A percentile compares a stretch with the other conserved stretches of the same genome.
Conservation (phyloP, 2,797 vertebrate genomes). For the Uromys caudimaculatus region DNA sequence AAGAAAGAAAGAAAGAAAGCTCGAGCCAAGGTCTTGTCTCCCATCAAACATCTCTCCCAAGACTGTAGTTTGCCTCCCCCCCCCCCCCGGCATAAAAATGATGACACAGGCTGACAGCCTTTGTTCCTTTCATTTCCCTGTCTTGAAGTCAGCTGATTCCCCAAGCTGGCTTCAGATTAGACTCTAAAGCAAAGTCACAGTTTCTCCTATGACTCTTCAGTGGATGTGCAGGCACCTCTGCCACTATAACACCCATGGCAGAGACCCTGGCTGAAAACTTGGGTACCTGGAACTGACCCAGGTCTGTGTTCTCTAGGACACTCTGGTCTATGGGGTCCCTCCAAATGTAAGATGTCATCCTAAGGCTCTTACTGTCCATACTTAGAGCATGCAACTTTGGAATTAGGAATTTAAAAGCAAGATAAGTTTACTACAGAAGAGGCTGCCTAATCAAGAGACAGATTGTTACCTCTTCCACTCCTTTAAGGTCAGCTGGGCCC, state of each 20-base stretch:
- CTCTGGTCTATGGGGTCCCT: not conserved
- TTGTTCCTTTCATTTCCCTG: not conserved
- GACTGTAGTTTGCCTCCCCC: conserved; percentile 68
- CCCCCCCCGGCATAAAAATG: conserved; percentile 56
- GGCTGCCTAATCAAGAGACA: not conserved
- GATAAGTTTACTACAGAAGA: not conserved
- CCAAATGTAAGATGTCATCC: too few relatives aligned
- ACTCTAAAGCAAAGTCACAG: not conserved
- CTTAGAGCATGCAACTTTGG: not conserved
- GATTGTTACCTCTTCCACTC: not conserved
- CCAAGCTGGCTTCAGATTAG: not conserved
- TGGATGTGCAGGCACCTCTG: too few relatives aligned
- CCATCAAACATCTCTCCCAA: conserved; percentile 73
- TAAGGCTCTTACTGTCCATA: not conserved
- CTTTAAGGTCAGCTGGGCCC: not conserved
- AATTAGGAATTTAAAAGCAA: not conserved
- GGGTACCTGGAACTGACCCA: not conserved
- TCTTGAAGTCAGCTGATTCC: not conserved
- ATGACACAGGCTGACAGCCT: not conserved
- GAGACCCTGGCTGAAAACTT: not conserved
- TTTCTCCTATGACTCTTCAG: not conserved
- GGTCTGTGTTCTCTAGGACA: not conserved
- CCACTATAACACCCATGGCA: not conserved
- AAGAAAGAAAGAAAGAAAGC: too few relatives aligned
- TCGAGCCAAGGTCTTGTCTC: conserved; percentile 76